Evolutionary conservation across 2,888 invertebrate genomes (phyloP), one percentile per base, ranked within the genome.

Genomic region (Sthenelais limicola): DNA sequence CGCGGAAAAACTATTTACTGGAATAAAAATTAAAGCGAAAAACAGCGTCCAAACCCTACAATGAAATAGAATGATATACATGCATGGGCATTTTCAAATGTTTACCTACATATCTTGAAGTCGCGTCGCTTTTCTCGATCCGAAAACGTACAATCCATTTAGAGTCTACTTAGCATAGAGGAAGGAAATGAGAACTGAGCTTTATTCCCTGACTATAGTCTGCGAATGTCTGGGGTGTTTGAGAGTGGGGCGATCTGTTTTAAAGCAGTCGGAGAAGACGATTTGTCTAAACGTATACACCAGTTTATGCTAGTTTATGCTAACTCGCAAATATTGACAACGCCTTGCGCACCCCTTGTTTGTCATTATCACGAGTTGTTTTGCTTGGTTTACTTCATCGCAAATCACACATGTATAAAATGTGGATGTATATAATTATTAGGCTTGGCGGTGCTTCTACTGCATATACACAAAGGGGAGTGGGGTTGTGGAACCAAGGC

Each of bases 361-460:
- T 62, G 62, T 62, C 62, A 35, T 62, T 62, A 62, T 21, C 12
- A 18, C 62, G 7, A 24, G 38, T 35, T 62, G 62, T 62, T 62
- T 62, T 62, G 62, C 35, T 35, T 33, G 21, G 62, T 62, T 62
- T 62, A 62, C 62, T 35, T 38, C 62, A 62, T 38, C 38, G 62
- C 62, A 38, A 62, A 38, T 62, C 62, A 62, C 62, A 62, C 62
- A 38, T n/a, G 62, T 62, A 62, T 62, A 62, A 62, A 62, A 62
- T 62, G 62, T 62, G 62, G 38, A 2, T 62, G 62, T 62, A 35
- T 62, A 62, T 62, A 62, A 62, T 62, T 62, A 62, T 62, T 33
- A 21, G 62, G 21, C 21, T 21, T 3, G 38, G 62, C 15, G 62
- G 38, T 62, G 35, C 62, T 7, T 5, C 9, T 7, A 5, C 51